These are phyloP conservation scores for Chrysemys picta DNA, from an alignment of 2,113 vertebrate genomes.

Conservation along the genomic window DNA sequence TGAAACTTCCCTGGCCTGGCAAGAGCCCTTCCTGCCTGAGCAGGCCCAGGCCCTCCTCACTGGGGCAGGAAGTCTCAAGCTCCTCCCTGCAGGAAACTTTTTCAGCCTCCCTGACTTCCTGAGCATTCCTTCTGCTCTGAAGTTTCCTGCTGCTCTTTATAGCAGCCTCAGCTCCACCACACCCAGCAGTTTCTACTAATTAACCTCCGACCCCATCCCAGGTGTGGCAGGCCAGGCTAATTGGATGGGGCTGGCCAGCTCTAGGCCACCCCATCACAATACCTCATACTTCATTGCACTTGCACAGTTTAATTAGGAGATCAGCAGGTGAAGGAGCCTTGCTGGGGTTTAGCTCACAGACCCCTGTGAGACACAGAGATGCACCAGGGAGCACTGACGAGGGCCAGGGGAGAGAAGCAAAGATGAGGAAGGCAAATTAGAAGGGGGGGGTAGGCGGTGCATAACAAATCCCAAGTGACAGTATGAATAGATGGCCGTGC, in stretches of 20 bases:
- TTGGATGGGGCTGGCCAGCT: neutral
- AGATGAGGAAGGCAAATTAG: neutral
- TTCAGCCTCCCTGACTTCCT: neutral
- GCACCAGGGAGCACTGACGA: rapidly evolving
- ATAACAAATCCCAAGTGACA: neutral
- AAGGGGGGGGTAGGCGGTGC: neutral
- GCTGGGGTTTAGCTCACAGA: neutral
- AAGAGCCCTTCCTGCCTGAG: neutral
- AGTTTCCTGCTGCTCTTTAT: neutral
- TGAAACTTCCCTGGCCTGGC: neutral
- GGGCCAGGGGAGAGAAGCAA: neutral
- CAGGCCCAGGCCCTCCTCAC: neutral
- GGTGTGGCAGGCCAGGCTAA: neutral
- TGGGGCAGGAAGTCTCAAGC: neutral
- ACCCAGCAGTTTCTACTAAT: neutral
- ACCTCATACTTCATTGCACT: neutral
- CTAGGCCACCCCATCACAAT: neutral
- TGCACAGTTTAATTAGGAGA: neutral
- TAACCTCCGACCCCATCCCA: neutral
- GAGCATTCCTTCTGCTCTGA: neutral
- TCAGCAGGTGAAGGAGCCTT: neutral
- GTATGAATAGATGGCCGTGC: neutral
- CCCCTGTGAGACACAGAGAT: neutral
- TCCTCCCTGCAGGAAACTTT: neutral
- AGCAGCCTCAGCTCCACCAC: neutral